Base-by-base conservation (phyloP, 2,888 invertebrate genomes). In the Acheta domesticus region DNA sequence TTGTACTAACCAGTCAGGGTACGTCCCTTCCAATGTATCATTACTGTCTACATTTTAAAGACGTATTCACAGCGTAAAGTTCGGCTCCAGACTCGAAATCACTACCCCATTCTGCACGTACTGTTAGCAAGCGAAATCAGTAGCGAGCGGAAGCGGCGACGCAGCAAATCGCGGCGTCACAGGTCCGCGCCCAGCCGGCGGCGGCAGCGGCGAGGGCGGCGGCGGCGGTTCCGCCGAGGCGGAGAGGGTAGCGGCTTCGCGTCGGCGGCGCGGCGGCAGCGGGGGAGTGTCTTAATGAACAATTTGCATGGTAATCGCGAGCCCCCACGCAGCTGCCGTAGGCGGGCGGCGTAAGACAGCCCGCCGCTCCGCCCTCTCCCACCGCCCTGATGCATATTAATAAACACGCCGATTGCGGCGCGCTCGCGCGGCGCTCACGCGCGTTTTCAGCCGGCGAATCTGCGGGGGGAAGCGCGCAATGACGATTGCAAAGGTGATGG, bases 221-320 rank as follows among this genome's bases (percentile, higher is more conserved):
- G 23, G 50, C 19, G 50, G 50, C 19, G 50, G 50, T 19, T 50
- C 50, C 3, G 50, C 19, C 50, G 50, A n/a, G 62, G 62, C 62
- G n/a, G n/a, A 62, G 62, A n/a, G 62, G 62, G 62, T 62, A n/a
- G n/a, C 62, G 62, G 14, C 62, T 14, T 62, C 62, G 62, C 62
- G 14, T 14, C 16, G 62, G n/a, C 16, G 62, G 19, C 3, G n/a
- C 16, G 62, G n/a, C 16, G 62, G 62, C 16, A 62, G 62, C 62
- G 62, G 62, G 62, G 62, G 62, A 62, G 62, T 62, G 62, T 62
- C 62, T 62, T 62, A 62, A 62, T 62, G 62, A 62, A 62, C 62
- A 62, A 62, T 62, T 62, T 62, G 62, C 62, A 62, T 62, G 62
- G 62, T 62, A 62, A 62, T 62, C 62, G 62, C 5, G 62, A 2